Evolutionary conservation across 2,888 invertebrate genomes (phyloP).

Genomic region (Cepaea hortensis): DNA sequence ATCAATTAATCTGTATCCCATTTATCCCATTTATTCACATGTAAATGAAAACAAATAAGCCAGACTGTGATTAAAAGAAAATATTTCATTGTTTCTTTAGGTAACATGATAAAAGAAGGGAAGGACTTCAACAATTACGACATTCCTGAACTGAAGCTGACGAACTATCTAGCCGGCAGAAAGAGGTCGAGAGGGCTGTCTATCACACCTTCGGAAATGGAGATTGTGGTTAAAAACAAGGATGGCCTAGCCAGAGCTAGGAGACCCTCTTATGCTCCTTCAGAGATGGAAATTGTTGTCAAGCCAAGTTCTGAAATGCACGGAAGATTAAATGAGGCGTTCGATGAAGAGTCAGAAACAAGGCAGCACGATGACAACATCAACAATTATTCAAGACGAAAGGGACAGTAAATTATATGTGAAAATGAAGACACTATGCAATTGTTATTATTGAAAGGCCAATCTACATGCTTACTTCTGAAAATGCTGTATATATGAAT

Average conservation of each 20-base stretch:
- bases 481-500: no score
- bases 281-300: conserved; percentile 23
- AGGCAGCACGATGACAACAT: neutral
- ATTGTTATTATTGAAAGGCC: neutral
- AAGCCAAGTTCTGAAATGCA: neutral
- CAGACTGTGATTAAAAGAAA: no score
- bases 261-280: neutral
- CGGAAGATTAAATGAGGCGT: neutral
- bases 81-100: neutral
- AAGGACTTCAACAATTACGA: neutral
- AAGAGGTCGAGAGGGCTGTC: neutral
- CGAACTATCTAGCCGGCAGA: neutral
- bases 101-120: neutral
- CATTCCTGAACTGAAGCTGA: neutral
- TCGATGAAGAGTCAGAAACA: conserved; percentile 16
- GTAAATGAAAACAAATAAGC: no score
- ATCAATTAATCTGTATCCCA: no score
- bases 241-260: neutral
- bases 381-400: neutral
- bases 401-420: neutral
- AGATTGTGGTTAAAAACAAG: conserved; percentile 17
- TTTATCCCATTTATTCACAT: no score
- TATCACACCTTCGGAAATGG: conserved; percentile 17
- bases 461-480: neutral
- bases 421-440: no score